Percentiles rank a stretch among this genome's conserved stretches.
phyloP scores from a whole-genome alignment of 2,888 invertebrate species.

The Phortica okadai region DNA sequence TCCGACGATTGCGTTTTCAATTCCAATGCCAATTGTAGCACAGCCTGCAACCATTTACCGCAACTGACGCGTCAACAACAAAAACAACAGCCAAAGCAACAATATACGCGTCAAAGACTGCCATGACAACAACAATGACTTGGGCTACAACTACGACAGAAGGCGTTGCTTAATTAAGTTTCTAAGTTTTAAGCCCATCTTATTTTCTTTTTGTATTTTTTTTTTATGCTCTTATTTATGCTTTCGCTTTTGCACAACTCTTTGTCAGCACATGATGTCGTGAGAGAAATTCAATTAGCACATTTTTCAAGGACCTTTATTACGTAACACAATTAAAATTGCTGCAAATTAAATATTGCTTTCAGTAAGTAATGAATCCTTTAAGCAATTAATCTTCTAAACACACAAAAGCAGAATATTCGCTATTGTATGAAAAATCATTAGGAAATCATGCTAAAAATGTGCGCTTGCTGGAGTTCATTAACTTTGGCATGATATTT shows the following conservation, averaged over 20 bases:
- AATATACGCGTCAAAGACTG: not conserved
- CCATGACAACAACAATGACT: not conserved
- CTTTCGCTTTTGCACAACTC: constrained; percentile 42
- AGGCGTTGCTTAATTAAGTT: constrained; percentile 68
- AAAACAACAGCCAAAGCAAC: not conserved
- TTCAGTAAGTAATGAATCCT: not conserved
- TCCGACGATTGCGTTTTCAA: not conserved
- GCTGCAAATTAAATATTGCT: not conserved
- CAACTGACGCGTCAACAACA: not conserved
- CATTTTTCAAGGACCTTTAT: constrained; percentile 32
- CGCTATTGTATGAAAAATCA: no score
- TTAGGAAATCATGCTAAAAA: no score
- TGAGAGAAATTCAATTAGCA: constrained; percentile 67
- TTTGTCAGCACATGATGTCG: constrained; percentile 60
- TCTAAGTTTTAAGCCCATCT: constrained; percentile 33
- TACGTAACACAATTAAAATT: not conserved
- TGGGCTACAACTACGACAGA: constrained; percentile 38
- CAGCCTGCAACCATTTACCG: constrained; percentile 11
- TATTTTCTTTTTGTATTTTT: not conserved
- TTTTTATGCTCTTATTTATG: not conserved
- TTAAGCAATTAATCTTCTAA: constrained; percentile 6
- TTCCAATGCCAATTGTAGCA: constrained; percentile 3
- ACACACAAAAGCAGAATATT: not conserved
- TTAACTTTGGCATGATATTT: no score
- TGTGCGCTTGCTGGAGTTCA: no score